Base-by-base conservation (phyloP, 2,888 invertebrate species). In the Acrobasis repandana region DNA sequence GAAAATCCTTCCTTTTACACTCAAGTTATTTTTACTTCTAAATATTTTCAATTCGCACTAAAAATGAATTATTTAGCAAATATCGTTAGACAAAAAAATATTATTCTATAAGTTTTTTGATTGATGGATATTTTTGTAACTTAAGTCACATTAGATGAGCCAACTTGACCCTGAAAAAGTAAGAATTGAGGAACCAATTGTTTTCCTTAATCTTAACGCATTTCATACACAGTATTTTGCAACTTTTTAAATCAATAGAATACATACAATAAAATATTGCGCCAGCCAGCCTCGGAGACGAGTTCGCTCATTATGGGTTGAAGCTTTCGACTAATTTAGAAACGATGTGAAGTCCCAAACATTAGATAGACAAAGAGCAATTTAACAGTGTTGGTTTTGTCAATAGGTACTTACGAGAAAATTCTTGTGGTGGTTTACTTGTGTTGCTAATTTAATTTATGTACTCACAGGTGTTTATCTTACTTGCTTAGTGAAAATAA, bases 311-410 rank as follows among this genome's bases (percentile, higher is more conserved):
- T 60, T 60, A 60, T 16, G 60, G 38, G 47, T 54, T 14, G 38
- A 18, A 58, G 51, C 43, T 52, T 60, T 60, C 33, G 33, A 59
- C 59, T 52, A 52, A 52, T 60, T 60, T 46, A 28, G 60, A 60
- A 52, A 60, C 46, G 46, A 20, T 51, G 38, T 16, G 36, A 38
- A 36, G 49, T 58, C 28, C 14, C 6, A 54, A 43, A 6, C 54
- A 43, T 54, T 54, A 54, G 33, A 57, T 47, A 46, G 16, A 15
- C 33, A 47, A 11, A 47, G 16, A 18, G 56, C 16, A 57, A 33
- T 46, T 43, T 11, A 43, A 15, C 33, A 33, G n/a, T n/a, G 15
- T 47, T 28, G 33, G 33, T 57, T 18, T 47, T 33, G n/a, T 36
- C 8, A 9, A 14, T 38, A 38, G 38, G 38, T 38, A 38, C 11